Evolutionary conservation across 2,888 invertebrate genomes (phyloP).

Genomic region (Folsomia candida): DNA sequence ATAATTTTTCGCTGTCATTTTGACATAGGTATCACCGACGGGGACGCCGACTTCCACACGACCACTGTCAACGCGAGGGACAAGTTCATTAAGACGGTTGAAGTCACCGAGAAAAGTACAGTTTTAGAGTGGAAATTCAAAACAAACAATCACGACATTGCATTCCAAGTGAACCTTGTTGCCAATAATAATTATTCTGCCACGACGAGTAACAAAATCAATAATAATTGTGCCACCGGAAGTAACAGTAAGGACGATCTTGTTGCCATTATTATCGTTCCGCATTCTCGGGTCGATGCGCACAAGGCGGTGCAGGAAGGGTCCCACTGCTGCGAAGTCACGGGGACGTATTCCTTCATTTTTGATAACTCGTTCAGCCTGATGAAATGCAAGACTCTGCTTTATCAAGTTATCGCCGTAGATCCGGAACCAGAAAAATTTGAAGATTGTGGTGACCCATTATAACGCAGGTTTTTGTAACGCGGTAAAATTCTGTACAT

Average conservation of each 20-base stretch:
- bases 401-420: not conserved
- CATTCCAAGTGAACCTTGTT: not conserved
- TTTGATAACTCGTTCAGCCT: slow-evolving; percentile 3
- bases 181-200: not conserved
- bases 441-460: not conserved
- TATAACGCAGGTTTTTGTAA: no score
- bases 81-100: not conserved
- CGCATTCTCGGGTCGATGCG: not conserved
- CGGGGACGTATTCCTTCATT: not conserved
- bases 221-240: not conserved
- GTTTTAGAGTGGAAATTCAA: slow-evolving; percentile 18
- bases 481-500: no score
- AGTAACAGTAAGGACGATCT: not conserved
- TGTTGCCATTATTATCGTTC: not conserved
- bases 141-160: slow-evolving; percentile 8
- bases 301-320: not conserved
- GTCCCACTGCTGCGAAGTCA: not conserved
- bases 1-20: not conserved
- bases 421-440: not conserved
- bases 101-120: not conserved
- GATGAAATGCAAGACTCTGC: not conserved
- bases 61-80: slow-evolving; percentile 5
- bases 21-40: not conserved
- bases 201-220: not conserved
- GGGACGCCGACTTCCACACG: not conserved